Base-by-base conservation (phyloP, 2,113 vertebrate species). In the Haliaeetus leucogaster region DNA sequence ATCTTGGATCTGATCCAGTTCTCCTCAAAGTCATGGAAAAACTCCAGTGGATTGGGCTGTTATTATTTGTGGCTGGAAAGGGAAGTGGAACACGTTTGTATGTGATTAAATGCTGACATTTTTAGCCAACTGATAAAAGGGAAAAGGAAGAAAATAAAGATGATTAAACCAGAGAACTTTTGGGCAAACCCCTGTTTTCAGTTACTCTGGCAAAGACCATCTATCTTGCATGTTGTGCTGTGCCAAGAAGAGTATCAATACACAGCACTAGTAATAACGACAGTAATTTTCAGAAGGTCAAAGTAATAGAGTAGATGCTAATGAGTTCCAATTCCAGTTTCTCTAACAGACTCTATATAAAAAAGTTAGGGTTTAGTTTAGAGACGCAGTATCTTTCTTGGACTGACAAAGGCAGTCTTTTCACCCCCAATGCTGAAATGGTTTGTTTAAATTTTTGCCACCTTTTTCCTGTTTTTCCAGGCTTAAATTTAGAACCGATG, bases 251-350 rank as follows among this genome's bases (percentile, higher is more conserved):
- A 77, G 58, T 65, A 47, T 88, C 94, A 70, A 4, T 43, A 10
- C 7, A 15, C 70, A 88, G 78, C 78, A 62, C 16, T 70, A 62
- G 62, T 47, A 73, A 95, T 55, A 85, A 91, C 1, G 38, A 89
- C 86, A 89, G 70, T 48, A 32, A n/a, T 96, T 94, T 96, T 34
- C 84, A 81, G 88, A 89, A 92, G 86, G 89, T 88, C 71, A 91
- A 3, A 70, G n/a, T 38, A 4, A 36, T 73, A 36, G 25, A 91
- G 29, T 3, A 55, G 53, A 80, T 88, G 67, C 71, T 90, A 93
- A 91, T 90, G 84, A 82, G 55, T 52, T 97, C 93, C 70, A 36
- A 2, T 84, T 40, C 27, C 29, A 21, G 53, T 42, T 55, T 86
- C 74, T 62, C 47, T 36, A 29, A 27, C 38, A 78, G 67, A 29